A percentile compares a stretch with the other conserved stretches of the same genome.
phyloP scores from a whole-genome alignment of 2,113 vertebrate species.

The Ailuropoda melanoleuca region DNA sequence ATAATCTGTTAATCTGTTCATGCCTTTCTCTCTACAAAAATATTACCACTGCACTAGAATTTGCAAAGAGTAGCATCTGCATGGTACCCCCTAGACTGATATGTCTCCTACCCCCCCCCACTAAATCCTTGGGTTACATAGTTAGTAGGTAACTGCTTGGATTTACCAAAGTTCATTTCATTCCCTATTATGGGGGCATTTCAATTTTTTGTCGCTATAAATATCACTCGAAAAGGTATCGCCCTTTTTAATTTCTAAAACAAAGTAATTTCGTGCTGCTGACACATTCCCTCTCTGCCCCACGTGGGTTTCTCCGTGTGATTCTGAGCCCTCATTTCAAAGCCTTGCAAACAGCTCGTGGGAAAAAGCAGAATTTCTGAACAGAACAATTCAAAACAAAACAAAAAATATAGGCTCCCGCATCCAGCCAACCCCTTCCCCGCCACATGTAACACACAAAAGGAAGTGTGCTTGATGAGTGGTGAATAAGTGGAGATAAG shows the following conservation, averaged over 20 bases:
- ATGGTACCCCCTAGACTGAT: neutral
- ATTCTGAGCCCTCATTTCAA: constrained; percentile 19
- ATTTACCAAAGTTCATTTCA: neutral
- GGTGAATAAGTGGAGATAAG: constrained; percentile 51
- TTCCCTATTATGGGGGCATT: neutral
- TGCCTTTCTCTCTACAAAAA: neutral
- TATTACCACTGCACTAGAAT: neutral
- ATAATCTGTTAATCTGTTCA: neutral
- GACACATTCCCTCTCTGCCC: neutral
- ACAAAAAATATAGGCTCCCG: constrained; percentile 39
- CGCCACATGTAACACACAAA: neutral
- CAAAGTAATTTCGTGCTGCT: neutral
- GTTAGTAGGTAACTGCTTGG: neutral
- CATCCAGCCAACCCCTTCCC: constrained; percentile 58
- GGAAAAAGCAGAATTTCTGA: constrained; percentile 64
- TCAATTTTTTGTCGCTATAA: neutral
- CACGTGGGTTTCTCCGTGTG: neutral
- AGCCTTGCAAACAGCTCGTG: constrained; percentile 53
- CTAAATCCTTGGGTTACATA: neutral
- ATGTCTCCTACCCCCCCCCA: neutral
- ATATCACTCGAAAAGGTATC: neutral
- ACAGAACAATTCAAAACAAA: constrained; percentile 69
- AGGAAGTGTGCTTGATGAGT: constrained; percentile 44
- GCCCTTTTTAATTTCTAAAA: neutral
- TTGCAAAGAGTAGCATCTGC: neutral